Base-by-base conservation (phyloP, 2,797 vertebrate species). In the Pseudochaenichthys georgianus region DNA sequence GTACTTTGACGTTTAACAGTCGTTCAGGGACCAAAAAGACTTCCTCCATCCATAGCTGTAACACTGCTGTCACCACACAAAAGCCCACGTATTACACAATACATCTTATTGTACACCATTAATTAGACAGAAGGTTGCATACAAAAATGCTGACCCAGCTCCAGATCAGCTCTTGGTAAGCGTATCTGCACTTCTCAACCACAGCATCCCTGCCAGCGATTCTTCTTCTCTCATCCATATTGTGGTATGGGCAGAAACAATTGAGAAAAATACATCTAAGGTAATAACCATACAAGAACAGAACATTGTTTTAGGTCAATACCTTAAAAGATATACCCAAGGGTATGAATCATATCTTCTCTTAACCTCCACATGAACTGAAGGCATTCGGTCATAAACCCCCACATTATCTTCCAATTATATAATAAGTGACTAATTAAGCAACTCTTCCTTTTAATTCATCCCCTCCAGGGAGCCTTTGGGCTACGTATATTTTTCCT, bases 381-480 rank as follows among this genome's bases (percentile, higher is more conserved):
- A 42, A 42, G 50, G 34, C 8, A 41, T 52, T 57, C n/a, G 3
- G 45, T 46, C n/a, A 13, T 59, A 45, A 80, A 55, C 45, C 51
- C 11, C 48, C 7, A 1, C 51, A 38, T 55, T 12, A 74, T 58
- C 59, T 38, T 19, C 21, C 46, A 77, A 55, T 79, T 80, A 78
- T 67, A 48, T 31, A 73, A 76, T 43, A 46, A 46, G 73, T 81
- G 5, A 72, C 55, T 80, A 65, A 82, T 78, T 72, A 69, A 76
- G 71, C 70, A 73, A 42, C 52, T 51, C 51, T 48, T 64, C 38
- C 41, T 46, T 68, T 41, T 50, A 52, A 53, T 55, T 85, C 58
- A 48, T 51, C 51, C 55, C 60, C 73, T 53, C 45, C 69, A 63
- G 65, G 71, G 50, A 79, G 67, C 63, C 70, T 77, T 51, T 53